Evolutionary conservation across 1,140 invertebrate species (phyloP), one percentile per base, ranked within the genome.

Genomic region (Habropoda laboriosa): DNA sequence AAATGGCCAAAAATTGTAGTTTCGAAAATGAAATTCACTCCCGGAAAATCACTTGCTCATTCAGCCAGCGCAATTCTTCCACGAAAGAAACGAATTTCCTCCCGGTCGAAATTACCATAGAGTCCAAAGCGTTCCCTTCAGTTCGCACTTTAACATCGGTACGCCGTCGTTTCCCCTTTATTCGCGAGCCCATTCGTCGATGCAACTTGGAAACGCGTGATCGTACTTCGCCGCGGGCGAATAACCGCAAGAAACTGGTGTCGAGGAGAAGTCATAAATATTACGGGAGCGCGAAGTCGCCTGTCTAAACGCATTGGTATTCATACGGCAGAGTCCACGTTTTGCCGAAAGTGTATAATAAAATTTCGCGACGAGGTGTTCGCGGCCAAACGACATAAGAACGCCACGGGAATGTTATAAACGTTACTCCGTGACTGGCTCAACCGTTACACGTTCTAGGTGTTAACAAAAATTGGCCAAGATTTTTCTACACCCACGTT

Each of bases 341-440:
- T 61, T 78, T 68, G 67, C 75, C 75, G 67, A 78, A 78, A 78
- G 67, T 78, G 67, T 78, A 42, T 78, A 78, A 78, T 78, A 78
- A 78, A 78, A 78, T 78, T 78, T 42, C 42, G 38, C 13, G 3
- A 10, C 40, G 55, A 60, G 66, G 45, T 60, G 67, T 51, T 47
- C 66, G 42, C 24, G 55, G 21, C 0, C 0, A 45, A 71, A 45
- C 66, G 42, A 13, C 18, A 45, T n/a, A 51, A 49, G 67, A 71
- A 61, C 53, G 16, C 3, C 24, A 38, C 13, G 12, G 27, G 21
- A 21, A 57, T 21, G 32, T 58, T 70, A 58, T 70, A 70, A 77
- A 77, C 70, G 40, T 30, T 32, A 10, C 6, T 3, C n/a, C 30
- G 38, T 45, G 73, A 32, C 35, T 42, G n/a, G 40, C 12, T 4